Percentiles rank a stretch among this genome's conserved stretches.
Conservation (phyloP, 2,888 invertebrate genomes). For the Arrhopalites spinosus region DNA sequence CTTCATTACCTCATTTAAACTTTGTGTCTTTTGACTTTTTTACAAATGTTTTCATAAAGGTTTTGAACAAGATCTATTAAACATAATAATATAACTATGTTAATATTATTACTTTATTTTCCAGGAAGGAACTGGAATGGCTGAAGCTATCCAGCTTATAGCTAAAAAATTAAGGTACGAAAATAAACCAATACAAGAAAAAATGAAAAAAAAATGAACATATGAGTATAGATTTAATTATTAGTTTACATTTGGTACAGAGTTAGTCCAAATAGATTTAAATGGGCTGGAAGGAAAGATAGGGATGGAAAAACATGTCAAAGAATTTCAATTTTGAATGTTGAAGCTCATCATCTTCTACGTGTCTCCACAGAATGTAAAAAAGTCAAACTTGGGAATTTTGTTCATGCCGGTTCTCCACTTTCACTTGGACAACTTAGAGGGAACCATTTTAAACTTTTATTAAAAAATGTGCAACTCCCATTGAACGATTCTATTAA, state of each 20-base stretch:
- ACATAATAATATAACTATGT: no score
- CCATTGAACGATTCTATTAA: background rate
- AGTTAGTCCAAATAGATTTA: slow-evolving; percentile 71
- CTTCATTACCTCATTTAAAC: no score
- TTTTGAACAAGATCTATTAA: no score
- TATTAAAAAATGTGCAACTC: slow-evolving; percentile 5
- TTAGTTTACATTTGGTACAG: slow-evolving; percentile 58
- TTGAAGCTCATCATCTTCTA: slow-evolving; percentile 65
- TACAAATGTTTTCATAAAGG: no score
- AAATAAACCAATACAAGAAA: background rate
- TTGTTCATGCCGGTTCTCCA: slow-evolving; percentile 5
- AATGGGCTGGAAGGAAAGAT: slow-evolving; percentile 94
- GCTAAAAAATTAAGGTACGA: slow-evolving; percentile 66
- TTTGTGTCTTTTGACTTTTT: no score
- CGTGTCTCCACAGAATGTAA: background rate
- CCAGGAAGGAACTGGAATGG: slow-evolving; percentile 80
- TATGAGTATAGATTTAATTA: no score
- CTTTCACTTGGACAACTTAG: slow-evolving; percentile 24
- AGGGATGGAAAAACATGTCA: slow-evolving; percentile 91
- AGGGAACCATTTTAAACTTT: slow-evolving; percentile 16
- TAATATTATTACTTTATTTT: no score
- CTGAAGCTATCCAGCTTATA: slow-evolving; percentile 77
- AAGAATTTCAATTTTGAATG: slow-evolving; percentile 75
- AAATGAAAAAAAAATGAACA: no score
- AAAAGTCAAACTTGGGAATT: slow-evolving; percentile 28